Base-by-base conservation (phyloP, 2,888 invertebrate genomes). In the Sphaerophoria rueppellii region DNA sequence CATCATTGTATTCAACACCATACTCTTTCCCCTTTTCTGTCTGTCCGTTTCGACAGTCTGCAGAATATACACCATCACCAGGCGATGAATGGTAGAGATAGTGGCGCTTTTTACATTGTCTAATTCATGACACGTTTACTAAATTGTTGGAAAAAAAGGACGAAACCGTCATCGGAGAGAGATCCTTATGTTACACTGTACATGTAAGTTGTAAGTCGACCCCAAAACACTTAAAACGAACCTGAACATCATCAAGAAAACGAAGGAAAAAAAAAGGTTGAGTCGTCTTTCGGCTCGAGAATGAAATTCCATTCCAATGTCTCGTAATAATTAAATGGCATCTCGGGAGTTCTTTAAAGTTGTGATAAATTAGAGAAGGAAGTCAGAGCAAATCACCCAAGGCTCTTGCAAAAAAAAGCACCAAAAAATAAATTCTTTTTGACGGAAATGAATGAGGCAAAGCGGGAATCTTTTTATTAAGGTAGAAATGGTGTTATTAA, bases 321-420 rank as follows among this genome's bases (percentile, higher is more conserved):
- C 72, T 73, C 72, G 82, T 77, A 61, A 77, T 82, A 82, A 82
- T 82, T 82, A 82, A 73, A 77, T 69, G 77, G 40, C 54, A 54
- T 73, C 61, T 32, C n/a, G 77, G 37, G 61, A 73, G 67, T 72
- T 54, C 82, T 73, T 76, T 46, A 54, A 55, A 61, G 16, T 73
- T 46, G 54, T 46, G 16, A 63, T 61, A 55, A 63, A 73, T 67
- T 67, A 37, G 14, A 63, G 43, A 4, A 6, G n/a, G 14, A 16
- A 46, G 34, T 48, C n/a, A 60, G 32, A 32, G 54, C 5, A 14
- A 24, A 24, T 24, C 24, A 11, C 9, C 12, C 12, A 24, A 32
- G 24, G 43, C 6, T 32, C 6, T 54, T 34, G n/a, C 24, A 24
- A 24, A 34, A 12, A 4, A 52, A 4, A 34, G 6, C 32, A 34